These are phyloP conservation scores for Halcyon malimbica DNA, from an alignment of 2,113 vertebrate species.

Conservation along the genomic window DNA sequence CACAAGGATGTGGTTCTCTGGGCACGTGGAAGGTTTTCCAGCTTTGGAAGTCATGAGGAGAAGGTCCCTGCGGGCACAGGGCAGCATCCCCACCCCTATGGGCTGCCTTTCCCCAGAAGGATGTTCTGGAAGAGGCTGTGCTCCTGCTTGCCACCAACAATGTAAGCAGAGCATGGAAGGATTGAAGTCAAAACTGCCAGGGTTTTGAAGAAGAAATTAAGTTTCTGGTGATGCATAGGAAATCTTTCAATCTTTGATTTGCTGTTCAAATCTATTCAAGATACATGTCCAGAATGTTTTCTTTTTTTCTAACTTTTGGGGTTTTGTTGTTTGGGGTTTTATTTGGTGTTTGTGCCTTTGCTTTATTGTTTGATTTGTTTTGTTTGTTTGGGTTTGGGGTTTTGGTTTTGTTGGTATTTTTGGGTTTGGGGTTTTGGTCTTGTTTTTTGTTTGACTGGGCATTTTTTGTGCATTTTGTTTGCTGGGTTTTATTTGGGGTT, in stretches of 20 bases:
- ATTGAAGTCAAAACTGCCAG: background rate
- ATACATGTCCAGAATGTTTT: rapidly evolving
- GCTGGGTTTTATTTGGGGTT: rapidly evolving
- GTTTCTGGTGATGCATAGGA: background rate
- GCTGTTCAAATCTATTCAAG: background rate
- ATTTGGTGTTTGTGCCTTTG: background rate
- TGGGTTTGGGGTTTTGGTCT: background rate
- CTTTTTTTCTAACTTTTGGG: background rate
- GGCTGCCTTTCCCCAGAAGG: background rate
- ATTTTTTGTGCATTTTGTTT: background rate
- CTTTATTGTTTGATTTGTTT: too few species aligned
- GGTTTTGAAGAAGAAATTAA: background rate
- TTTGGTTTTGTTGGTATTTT: background rate
- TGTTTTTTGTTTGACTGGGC: background rate
- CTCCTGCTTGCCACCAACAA: background rate
- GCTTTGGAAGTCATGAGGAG: rapidly evolving
- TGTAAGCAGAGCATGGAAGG: rapidly evolving
- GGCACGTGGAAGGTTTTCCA: background rate
- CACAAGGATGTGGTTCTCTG: background rate
- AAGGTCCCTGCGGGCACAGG: background rate
- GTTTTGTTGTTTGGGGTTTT: background rate
- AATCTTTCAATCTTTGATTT: background rate
- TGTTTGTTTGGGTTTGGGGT: background rate
- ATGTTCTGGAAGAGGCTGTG: background rate
- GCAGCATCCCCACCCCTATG: rapidly evolving